Percentiles rank a stretch among this genome's conserved stretches.
Evolutionary conservation across 2,113 vertebrate species (phyloP).

Genomic region (Turdus rufiventris): DNA sequence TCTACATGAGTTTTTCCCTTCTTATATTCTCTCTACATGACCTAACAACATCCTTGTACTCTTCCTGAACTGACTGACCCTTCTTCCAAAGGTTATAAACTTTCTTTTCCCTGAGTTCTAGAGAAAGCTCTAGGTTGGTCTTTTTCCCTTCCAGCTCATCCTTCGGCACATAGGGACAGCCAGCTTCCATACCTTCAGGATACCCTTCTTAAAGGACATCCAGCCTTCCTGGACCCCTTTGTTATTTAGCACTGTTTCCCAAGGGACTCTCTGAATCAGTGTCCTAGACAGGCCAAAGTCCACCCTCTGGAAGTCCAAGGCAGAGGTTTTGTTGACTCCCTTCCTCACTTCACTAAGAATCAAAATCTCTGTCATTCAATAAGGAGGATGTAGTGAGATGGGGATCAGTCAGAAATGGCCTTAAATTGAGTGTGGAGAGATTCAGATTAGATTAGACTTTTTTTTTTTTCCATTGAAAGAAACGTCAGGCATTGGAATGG

Average conservation of each 20-base stretch:
- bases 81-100: neutral
- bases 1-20: neutral
- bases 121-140: neutral
- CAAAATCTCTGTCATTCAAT: neutral
- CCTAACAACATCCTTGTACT: neutral
- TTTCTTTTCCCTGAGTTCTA: neutral
- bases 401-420: neutral
- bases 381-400: neutral
- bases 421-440: rapidly evolving
- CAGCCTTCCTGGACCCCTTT: neutral
- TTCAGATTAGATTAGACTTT: neutral
- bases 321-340: neutral
- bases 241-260: neutral
- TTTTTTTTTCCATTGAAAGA: neutral
- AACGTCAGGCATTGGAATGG: neutral
- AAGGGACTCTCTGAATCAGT: neutral
- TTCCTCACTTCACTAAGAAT: neutral
- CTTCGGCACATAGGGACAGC: neutral
- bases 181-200: neutral
- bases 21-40: neutral
- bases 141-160: neutral
- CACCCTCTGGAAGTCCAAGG: neutral
- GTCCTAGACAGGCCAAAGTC: neutral
- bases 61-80: neutral
- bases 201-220: neutral